phyloP scores from a whole-genome alignment of 2,113 vertebrate species.

The Tupaia chinensis region DNA sequence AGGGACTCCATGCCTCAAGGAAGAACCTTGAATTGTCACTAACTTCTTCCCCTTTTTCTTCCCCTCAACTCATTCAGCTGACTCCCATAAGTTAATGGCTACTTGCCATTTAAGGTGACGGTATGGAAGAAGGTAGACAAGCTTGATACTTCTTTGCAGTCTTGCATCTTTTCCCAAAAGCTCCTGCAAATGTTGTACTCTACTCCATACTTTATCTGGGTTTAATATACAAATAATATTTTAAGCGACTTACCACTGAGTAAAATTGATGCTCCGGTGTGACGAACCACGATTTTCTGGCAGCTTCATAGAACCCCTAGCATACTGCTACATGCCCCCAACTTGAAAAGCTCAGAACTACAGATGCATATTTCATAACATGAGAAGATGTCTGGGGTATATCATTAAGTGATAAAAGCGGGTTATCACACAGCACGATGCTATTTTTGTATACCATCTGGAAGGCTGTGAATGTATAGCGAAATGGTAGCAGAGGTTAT shows the following conservation, averaged over 20 bases:
- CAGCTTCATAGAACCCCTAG: not conserved
- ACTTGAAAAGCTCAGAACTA: not conserved
- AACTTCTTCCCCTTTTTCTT: not conserved
- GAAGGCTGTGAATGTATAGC: not conserved
- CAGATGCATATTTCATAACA: not conserved
- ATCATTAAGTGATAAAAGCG: conserved; percentile 21
- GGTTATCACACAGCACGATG: not conserved
- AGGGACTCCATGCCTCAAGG: not conserved
- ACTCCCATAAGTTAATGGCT: not conserved
- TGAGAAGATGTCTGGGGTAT: not conserved
- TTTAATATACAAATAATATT: conserved; percentile 63
- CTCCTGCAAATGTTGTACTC: conserved; percentile 24
- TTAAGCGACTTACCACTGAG: conserved; percentile 41
- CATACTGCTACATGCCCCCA: not conserved
- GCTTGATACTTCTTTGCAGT: conserved; percentile 5
- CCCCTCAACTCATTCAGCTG: not conserved
- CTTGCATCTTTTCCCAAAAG: conserved; percentile 22
- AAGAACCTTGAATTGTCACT: not conserved
- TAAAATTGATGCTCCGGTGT: conserved; percentile 43
- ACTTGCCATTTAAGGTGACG: not conserved
- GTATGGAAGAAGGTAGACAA: not conserved
- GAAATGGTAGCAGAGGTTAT: conserved; percentile 54
- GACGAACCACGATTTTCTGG: conserved; percentile 18
- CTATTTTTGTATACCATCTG: not conserved
- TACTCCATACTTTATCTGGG: not conserved